Evolutionary conservation across 2,797 vertebrate species (phyloP).

Genomic region (Anguilla megastoma): DNA sequence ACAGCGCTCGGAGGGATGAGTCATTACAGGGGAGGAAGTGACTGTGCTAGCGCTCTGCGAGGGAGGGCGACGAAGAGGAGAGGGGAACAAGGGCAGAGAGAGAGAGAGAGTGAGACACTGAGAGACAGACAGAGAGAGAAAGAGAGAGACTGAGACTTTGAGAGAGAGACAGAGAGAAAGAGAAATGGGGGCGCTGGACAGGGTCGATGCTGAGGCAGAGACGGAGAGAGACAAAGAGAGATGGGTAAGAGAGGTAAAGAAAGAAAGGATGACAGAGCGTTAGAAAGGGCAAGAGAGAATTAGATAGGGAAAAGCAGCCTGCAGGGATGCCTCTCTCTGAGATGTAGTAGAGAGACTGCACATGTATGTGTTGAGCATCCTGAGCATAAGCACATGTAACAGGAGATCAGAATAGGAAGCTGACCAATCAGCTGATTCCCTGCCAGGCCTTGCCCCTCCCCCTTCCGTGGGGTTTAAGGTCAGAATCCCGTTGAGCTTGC

Average conservation of each 20-base stretch:
- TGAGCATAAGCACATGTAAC: background rate
- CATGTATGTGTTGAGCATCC: background rate
- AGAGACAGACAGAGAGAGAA: background rate
- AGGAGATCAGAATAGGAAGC: background rate
- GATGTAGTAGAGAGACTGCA: background rate
- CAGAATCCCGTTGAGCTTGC: background rate
- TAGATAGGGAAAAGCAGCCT: background rate
- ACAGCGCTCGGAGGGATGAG: background rate
- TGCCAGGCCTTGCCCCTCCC: background rate
- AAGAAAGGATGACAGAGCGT: background rate
- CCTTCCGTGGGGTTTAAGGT: background rate
- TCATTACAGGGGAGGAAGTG: slow-evolving; percentile 9
- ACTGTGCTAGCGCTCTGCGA: background rate
- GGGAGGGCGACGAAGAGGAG: background rate
- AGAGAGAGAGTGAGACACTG: slow-evolving; percentile 2
- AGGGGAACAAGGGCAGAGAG: background rate
- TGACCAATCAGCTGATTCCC: background rate
- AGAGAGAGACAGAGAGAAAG: background rate
- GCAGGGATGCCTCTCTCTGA: background rate
- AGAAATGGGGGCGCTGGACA: background rate
- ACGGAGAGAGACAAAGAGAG: slow-evolving; percentile 8
- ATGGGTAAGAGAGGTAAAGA: background rate
- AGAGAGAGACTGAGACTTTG: background rate
- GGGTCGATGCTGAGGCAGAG: background rate
- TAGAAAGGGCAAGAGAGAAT: background rate